These are phyloP conservation scores for Trigoniulus corallinus DNA, from an alignment of 1,140 invertebrate species.

Conservation along the genomic window DNA sequence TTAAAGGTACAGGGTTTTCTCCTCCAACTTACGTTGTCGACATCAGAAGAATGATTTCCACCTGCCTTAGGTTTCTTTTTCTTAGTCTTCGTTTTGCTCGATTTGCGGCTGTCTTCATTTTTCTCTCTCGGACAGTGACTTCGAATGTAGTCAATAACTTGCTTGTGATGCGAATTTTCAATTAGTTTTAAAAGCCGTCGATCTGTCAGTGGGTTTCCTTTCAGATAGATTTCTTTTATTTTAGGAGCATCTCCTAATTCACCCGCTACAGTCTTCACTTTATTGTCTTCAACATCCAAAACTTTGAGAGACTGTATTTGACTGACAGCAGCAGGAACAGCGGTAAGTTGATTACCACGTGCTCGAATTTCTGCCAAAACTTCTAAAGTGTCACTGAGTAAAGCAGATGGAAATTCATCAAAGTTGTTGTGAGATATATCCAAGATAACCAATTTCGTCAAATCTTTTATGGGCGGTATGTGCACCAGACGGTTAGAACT, in stretches of 20 bases:
- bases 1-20: not conserved
- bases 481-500: constrained; percentile 41
- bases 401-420: constrained; percentile 36
- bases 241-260: constrained; percentile 45
- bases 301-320: constrained; percentile 42
- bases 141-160: constrained; percentile 47
- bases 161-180: constrained; percentile 47
- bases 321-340: constrained; percentile 39
- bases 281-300: constrained; percentile 50
- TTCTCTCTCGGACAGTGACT: constrained; percentile 35
- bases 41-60: no score
- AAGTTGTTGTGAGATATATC: constrained; percentile 52
- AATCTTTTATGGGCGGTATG: constrained; percentile 39
- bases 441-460: constrained; percentile 38
- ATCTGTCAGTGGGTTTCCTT: constrained; percentile 52
- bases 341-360: constrained; percentile 44
- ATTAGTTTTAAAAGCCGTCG: constrained; percentile 51
- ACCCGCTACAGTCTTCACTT: constrained; percentile 39
- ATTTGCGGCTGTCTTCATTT: constrained; percentile 13
- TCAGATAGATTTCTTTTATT: constrained; percentile 44
- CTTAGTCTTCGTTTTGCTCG: constrained; percentile 33
- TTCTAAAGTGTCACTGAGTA: constrained; percentile 38
- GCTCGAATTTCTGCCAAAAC: constrained; percentile 49
- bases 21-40: not conserved
- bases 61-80: constrained; percentile 19